These are phyloP conservation scores for Lagocephalus sceleratus DNA, from an alignment of 2,797 vertebrate species.

Conservation along the genomic window DNA sequence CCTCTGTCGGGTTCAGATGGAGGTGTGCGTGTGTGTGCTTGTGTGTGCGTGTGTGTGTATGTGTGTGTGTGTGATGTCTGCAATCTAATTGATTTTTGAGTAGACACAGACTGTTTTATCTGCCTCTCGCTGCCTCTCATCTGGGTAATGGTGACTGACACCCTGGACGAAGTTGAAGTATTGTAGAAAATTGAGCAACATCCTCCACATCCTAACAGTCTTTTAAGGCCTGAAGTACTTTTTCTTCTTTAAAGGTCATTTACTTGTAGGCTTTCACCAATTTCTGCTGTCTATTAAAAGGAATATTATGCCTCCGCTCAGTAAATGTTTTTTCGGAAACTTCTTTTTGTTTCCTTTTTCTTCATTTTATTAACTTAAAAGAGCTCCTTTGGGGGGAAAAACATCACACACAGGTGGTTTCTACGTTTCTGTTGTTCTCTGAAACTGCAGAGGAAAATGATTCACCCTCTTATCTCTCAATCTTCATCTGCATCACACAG, in stretches of 20 bases:
- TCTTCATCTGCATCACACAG: conserved; percentile 31
- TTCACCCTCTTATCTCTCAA: conserved; percentile 29
- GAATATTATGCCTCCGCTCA: neutral
- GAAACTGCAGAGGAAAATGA: conserved; percentile 12
- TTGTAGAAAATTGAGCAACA: conserved; percentile 21
- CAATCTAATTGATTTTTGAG: conserved; percentile 48
- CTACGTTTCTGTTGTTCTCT: neutral
- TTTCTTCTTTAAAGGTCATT: conserved; percentile 43
- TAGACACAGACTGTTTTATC: conserved; percentile 29
- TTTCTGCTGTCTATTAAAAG: conserved; percentile 38
- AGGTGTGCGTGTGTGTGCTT: conserved; percentile 22
- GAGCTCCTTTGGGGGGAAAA: conserved; percentile 18
- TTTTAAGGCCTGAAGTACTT: conserved; percentile 21
- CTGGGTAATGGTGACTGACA: conserved; percentile 27
- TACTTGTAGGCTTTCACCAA: conserved; percentile 31
- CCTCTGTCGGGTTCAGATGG: conserved; percentile 53
- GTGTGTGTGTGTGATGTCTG: neutral
- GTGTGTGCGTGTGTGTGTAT: too few relatives aligned
- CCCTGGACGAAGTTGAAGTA: conserved; percentile 14
- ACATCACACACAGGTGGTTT: conserved; percentile 17
- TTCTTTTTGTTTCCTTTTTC: conserved; percentile 39
- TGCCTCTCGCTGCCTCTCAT: conserved; percentile 8
- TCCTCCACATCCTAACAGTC: conserved; percentile 9
- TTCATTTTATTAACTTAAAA: conserved; percentile 31
- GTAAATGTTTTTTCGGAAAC: conserved; percentile 24